A percentile compares a stretch with the other conserved stretches of the same genome.
Evolutionary conservation across 2,888 invertebrate genomes (phyloP).

Genomic region (Sepioteuthis lessoniana): DNA sequence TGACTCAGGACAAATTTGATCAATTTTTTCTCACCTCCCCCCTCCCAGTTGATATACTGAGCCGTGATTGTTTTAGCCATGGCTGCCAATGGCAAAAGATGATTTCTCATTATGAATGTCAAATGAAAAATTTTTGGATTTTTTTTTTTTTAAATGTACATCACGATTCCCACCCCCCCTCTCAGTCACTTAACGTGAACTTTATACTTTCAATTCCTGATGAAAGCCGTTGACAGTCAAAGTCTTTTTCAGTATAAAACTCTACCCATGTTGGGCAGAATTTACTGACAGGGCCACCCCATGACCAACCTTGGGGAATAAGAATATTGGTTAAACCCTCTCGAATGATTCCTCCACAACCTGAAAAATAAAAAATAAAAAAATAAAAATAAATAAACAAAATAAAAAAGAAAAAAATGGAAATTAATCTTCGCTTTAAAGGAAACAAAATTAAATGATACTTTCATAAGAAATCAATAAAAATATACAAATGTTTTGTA

Average conservation of each 20-base stretch:
- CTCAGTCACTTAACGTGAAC: slow-evolving; percentile 46
- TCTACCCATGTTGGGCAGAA: slow-evolving; percentile 87
- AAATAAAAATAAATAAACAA: too few relatives aligned
- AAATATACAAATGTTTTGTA: too few relatives aligned
- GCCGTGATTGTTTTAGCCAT: background rate
- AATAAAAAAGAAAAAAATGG: too few relatives aligned
- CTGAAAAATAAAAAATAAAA: slow-evolving; percentile 56
- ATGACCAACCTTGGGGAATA: slow-evolving; percentile 88
- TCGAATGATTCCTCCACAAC: slow-evolving; percentile 79
- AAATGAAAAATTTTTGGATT: background rate
- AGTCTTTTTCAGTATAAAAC: slow-evolving; percentile 73
- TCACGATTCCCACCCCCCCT: too few relatives aligned
- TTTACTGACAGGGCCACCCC: slow-evolving; percentile 86
- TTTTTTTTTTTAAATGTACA: background rate
- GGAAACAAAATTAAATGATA: background rate
- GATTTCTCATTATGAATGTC: background rate
- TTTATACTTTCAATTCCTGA: slow-evolving; percentile 43
- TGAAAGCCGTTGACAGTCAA: slow-evolving; percentile 54
- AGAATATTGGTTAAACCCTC: slow-evolving; percentile 85
- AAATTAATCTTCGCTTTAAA: background rate
- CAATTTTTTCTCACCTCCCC: background rate
- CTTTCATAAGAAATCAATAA: too few relatives aligned
- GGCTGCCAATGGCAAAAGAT: background rate
- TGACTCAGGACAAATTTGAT: background rate
- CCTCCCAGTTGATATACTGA: background rate